Conservation (phyloP, 2,888 invertebrate species). For the Machimus rusticus region DNA sequence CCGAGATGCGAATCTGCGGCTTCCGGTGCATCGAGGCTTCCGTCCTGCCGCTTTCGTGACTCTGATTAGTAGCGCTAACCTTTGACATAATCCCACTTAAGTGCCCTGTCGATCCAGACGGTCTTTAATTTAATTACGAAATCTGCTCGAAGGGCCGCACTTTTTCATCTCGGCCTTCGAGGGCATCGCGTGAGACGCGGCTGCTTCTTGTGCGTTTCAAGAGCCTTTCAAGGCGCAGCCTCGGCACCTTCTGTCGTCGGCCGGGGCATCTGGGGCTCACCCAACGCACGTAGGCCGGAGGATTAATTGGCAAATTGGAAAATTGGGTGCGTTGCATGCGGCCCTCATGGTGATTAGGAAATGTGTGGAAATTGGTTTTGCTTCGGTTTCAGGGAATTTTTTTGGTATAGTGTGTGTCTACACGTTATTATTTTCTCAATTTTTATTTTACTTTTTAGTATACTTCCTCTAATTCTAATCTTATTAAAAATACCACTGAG, state of each 20-base stretch:
- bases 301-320: slow-evolving; percentile 37
- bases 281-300: not conserved
- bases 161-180: not conserved
- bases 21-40: slow-evolving; percentile 3
- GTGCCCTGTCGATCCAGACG: slow-evolving; percentile 9
- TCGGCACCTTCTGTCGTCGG: slow-evolving; percentile 1
- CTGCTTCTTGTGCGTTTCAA: not conserved
- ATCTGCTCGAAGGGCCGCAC: not conserved
- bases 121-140: slow-evolving; percentile 31
- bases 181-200: slow-evolving; percentile 8
- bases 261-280: not conserved
- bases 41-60: not conserved
- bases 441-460: too few relatives aligned
- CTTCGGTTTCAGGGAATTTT: not conserved
- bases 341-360: not conserved
- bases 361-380: slow-evolving; percentile 9
- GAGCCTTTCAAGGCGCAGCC: not conserved
- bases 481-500: too few relatives aligned
- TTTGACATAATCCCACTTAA: slow-evolving; percentile 33
- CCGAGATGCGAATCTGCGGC: not conserved
- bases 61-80: slow-evolving; percentile 15
- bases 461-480: too few relatives aligned
- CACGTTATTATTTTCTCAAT: too few relatives aligned
- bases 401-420: not conserved
- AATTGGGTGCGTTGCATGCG: slow-evolving; percentile 20